Evolutionary conservation across 1,140 invertebrate genomes (phyloP), one percentile per base, ranked within the genome.

Genomic region (Hestina assimilis): DNA sequence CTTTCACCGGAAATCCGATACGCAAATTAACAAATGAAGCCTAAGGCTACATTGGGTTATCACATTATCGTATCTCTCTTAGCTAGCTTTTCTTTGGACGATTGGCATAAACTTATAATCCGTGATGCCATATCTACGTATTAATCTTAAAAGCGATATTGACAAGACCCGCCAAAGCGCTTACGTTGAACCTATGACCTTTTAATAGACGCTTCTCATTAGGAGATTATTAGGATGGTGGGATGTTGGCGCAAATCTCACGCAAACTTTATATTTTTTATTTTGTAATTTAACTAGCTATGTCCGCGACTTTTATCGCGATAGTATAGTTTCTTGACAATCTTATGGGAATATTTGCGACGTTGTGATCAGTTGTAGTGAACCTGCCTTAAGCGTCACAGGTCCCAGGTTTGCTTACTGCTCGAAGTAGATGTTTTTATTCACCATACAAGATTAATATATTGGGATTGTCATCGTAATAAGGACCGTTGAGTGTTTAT

Each of bases 121-220:
- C 33, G 15, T 4, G 35, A 26, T 42, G 40, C 14, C 56, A 14
- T 41, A 56, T 64, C 66, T 68, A 43, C 31, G 35, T 15, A 29
- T 14, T 60, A 47, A 50, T 61, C 51, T 64, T 29, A 57, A 45
- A 26, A 19, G 42, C 20, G n/a, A 21, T 35, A 42, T 26, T 45
- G 43, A 48, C 51, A 48, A 54, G 43, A 52, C 57, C 68, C 65
- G 63, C 59, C 71, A 70, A 73, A 70, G 64, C 59, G 47, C 63
- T 72, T 69, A 65, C 17, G 14, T 17, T 17, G 33, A 56, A 61
- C 61, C 66, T 47, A 41, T 51, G 42, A 29, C 28, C 41, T 60
- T 54, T 54, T 63, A 63, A 66, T 58, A 53, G 63, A 62, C 63
- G 57, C 40, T 46, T 47, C 59, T 65, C 66, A 66, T 69, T 69